Base-by-base conservation (phyloP, 2,888 invertebrate genomes). In the Hecatera dysodea region DNA sequence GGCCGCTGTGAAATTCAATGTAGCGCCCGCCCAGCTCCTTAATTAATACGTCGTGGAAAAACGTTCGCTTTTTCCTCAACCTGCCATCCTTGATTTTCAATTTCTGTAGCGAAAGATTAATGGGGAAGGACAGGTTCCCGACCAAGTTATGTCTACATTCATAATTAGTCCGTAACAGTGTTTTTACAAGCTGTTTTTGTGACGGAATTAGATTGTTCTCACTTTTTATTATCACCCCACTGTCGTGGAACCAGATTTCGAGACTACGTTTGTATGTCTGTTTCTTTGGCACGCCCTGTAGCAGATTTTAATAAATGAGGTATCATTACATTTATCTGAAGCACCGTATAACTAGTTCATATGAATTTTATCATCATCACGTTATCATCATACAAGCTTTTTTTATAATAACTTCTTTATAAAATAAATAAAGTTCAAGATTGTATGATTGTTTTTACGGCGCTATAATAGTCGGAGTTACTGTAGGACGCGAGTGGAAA, bases 61-160 rank as follows among this genome's bases (percentile, higher is more conserved):
- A 86, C 85, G 87, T 87, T 86, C 84, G 73, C 84, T 88, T 88
- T 91, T 91, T 88, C 90, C 85, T 82, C 85, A 82, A 87, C 86
- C 89, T 90, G 89, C 88, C 89, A 89, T 88, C 88, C 89, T 87
- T 90, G 92, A 92, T 92, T 93, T 92, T 92, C 91, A 91, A 93
- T 92, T 93, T 91, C 90, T 89, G 86, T 86, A 85, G 86, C 87
- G 80, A 89, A 91, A 91, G 92, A 93, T 93, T 92, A 92, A 93
- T 93, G 90, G 86, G 76, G 52, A 86, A 81, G 86, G 89, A 90
- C 92, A 91, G 86, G 63, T 87, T 85, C 76, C 78, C 83, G 72
- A 75, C 83, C 67, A 80, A 88, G 85, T 87, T 89, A 88, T 90
- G 91, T 87, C 86, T 87, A 87, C 86, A 86, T 86, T 90, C 82